Evolutionary conservation across 2,113 vertebrate species (phyloP).

Genomic region (Platycercus adscitus): DNA sequence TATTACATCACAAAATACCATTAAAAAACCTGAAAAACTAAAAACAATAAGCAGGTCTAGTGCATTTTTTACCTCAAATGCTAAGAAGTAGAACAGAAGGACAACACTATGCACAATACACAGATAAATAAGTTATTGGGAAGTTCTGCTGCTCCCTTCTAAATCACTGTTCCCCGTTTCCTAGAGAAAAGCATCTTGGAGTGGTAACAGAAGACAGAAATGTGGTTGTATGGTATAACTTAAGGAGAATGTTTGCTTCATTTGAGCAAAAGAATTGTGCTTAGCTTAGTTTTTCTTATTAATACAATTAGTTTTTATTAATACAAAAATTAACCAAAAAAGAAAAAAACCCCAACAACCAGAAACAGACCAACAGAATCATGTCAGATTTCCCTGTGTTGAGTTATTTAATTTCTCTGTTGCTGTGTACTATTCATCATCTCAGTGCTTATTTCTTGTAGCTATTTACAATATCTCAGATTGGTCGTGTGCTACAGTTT

Average conservation of each 20-base stretch:
- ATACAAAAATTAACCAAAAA: background rate
- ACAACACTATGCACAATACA: background rate
- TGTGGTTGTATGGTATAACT: rapidly evolving
- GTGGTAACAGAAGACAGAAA: background rate
- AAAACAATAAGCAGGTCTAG: background rate
- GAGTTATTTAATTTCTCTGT: background rate
- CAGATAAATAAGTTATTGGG: background rate
- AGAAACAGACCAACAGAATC: background rate
- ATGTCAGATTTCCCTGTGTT: background rate
- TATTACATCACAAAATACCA: background rate
- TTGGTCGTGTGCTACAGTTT: background rate
- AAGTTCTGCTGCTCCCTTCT: background rate
- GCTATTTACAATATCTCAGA: background rate
- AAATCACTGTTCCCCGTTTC: background rate
- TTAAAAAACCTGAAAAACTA: background rate
- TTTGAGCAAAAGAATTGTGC: background rate
- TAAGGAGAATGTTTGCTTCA: background rate
- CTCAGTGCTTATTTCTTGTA: background rate
- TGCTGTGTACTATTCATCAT: background rate
- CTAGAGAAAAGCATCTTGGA: background rate
- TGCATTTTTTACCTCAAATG: background rate
- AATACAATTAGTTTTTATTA: background rate
- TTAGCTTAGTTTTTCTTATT: background rate
- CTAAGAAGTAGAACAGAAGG: background rate
- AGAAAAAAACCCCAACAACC: background rate